Evolutionary conservation across 2,888 invertebrate genomes (phyloP).

Genomic region (Sphaeridia pumilis): DNA sequence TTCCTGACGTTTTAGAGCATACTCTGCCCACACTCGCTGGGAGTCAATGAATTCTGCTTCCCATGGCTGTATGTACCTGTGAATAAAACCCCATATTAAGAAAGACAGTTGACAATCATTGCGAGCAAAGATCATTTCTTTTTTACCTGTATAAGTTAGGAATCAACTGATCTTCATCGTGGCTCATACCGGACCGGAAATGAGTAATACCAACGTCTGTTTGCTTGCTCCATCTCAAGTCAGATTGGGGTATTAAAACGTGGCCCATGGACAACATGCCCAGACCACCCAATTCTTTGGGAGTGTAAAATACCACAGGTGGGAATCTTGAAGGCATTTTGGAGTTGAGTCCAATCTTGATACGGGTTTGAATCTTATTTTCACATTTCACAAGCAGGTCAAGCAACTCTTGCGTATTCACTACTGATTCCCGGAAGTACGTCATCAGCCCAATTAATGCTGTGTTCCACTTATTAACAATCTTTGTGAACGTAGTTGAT

Average conservation of each 20-base stretch:
- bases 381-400: conserved; percentile 98
- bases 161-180: conserved; percentile 98
- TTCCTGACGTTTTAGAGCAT: conserved; percentile 95
- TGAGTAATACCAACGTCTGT: conserved; percentile 99
- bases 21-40: conserved; percentile 99
- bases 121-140: too few relatives aligned
- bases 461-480: conserved; percentile 99
- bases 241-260: conserved; percentile 87
- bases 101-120: too few relatives aligned
- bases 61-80: conserved; percentile 90
- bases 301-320: conserved; percentile 99
- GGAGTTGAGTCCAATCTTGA: conserved; percentile 98
- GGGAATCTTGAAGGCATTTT: conserved; percentile 99
- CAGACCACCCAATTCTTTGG: conserved; percentile 92
- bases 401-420: conserved; percentile 94
- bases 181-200: conserved; percentile 98
- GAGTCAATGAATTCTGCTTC: conserved; percentile 99
- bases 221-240: conserved; percentile 96
- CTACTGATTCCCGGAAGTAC: conserved; percentile 98
- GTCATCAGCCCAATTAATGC: conserved; percentile 99
- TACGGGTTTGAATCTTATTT: conserved; percentile 99
- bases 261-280: conserved; percentile 99
- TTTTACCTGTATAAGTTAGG: conserved; percentile 83
- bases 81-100: not conserved
- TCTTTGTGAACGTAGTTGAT: conserved; percentile 99